Percentiles rank a stretch among this genome's conserved stretches.
Conservation (phyloP, 2,888 invertebrate species). For the Xestia c-nigrum region DNA sequence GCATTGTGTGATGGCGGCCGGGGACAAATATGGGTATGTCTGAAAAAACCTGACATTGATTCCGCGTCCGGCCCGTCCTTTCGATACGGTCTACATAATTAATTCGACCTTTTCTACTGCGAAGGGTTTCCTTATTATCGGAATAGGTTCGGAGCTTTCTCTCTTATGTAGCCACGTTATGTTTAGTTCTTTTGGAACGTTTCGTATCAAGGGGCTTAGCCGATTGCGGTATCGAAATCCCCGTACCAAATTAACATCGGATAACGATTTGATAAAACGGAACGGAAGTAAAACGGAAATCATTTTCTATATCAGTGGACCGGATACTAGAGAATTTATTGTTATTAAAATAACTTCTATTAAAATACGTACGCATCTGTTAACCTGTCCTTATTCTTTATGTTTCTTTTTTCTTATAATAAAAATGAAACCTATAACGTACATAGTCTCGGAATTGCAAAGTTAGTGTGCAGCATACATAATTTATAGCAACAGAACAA, state of each 20-base stretch:
- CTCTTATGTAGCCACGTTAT: slow-evolving; percentile 34
- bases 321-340: not conserved
- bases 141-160: slow-evolving; percentile 31
- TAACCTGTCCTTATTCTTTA: not conserved
- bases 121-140: slow-evolving; percentile 54
- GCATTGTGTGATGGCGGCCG: slow-evolving; percentile 52
- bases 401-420: not conserved
- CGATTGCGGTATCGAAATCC: slow-evolving; percentile 35
- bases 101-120: slow-evolving; percentile 59
- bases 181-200: slow-evolving; percentile 33
- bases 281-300: slow-evolving; percentile 22
- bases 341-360: not conserved
- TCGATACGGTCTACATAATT: slow-evolving; percentile 65
- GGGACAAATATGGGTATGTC: slow-evolving; percentile 64
- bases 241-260: slow-evolving; percentile 23
- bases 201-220: slow-evolving; percentile 32
- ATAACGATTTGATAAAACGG: slow-evolving; percentile 31
- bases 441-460: slow-evolving; percentile 27
- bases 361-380: not conserved
- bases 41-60: slow-evolving; percentile 70
- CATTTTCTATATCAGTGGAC: slow-evolving; percentile 8
- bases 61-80: slow-evolving; percentile 57
- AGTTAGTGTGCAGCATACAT: slow-evolving; percentile 47
- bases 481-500: slow-evolving; percentile 55
- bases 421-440: slow-evolving; percentile 25